Conservation (phyloP, 2,113 vertebrate species). For the Elachura formosa region DNA sequence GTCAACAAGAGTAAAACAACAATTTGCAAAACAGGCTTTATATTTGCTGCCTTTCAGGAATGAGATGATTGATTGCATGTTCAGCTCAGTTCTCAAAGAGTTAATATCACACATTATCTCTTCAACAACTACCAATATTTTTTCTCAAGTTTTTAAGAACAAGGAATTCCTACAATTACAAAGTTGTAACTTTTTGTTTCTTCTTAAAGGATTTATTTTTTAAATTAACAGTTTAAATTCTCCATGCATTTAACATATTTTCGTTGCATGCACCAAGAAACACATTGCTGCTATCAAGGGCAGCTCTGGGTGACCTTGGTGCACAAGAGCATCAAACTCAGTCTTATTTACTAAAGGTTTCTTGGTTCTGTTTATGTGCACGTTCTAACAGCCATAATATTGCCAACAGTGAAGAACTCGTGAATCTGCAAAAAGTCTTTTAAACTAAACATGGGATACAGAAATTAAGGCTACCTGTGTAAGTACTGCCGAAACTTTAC, state of each 20-base stretch:
- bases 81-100: neutral
- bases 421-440: neutral
- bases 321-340: neutral
- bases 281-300: neutral
- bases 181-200: neutral
- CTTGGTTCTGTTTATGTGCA: neutral
- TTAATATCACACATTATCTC: neutral
- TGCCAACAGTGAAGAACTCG: neutral
- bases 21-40: neutral
- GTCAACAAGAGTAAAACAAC: neutral
- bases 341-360: neutral
- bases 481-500: neutral
- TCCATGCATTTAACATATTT: neutral
- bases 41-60: neutral
- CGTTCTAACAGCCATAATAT: neutral
- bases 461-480: rapidly evolving
- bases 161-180: neutral
- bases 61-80: neutral
- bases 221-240: rapidly evolving
- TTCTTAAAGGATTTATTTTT: neutral
- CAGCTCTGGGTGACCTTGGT: neutral
- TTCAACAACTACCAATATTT: neutral
- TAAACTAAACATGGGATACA: neutral
- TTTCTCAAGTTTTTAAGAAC: neutral
- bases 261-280: neutral